Conservation (phyloP, 2,797 vertebrate species). For the Pseudomugil tenellus region DNA sequence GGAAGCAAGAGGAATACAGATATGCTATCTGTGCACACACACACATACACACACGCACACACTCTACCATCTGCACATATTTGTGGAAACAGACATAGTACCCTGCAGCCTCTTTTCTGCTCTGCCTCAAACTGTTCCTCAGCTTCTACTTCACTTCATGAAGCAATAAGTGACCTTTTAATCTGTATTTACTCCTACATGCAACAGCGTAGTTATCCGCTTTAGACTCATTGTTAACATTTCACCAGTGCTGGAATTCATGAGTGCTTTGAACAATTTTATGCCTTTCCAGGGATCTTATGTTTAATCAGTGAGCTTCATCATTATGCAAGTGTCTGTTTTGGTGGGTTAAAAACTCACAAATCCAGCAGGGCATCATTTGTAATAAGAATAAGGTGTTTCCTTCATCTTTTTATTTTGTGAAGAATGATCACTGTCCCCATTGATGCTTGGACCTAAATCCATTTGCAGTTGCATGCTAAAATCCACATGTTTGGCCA, state of each 20-base stretch:
- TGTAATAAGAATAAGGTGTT: slow-evolving; percentile 1
- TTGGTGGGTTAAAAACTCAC: slow-evolving; percentile 16
- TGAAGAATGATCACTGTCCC: not conserved
- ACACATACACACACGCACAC: slow-evolving; percentile 17
- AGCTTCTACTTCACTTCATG: slow-evolving; percentile 23
- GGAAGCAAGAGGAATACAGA: slow-evolving; percentile 64
- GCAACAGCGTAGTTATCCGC: slow-evolving; percentile 33
- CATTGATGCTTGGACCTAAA: not conserved
- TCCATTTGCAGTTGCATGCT: not conserved
- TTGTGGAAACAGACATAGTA: slow-evolving; percentile 20
- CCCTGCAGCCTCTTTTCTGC: slow-evolving; percentile 31
- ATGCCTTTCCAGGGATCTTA: slow-evolving; percentile 18
- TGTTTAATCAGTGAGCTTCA: slow-evolving; percentile 35
- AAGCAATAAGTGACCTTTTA: slow-evolving; percentile 63
- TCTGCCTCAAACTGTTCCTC: slow-evolving; percentile 13
- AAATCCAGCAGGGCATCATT: slow-evolving; percentile 12
- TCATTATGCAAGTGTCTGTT: slow-evolving; percentile 15
- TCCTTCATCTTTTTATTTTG: not conserved
- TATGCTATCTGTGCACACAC: slow-evolving; percentile 16
- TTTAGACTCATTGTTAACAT: slow-evolving; percentile 39
- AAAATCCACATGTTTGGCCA: not conserved
- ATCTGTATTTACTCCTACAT: slow-evolving; percentile 27
- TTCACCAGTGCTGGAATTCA: slow-evolving; percentile 18
- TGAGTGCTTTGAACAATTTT: slow-evolving; percentile 2
- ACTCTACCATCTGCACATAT: slow-evolving; percentile 13